Percentiles rank a stretch among this genome's conserved stretches.
These are phyloP conservation scores for Gymnocephalus cernua DNA, from an alignment of 2,113 vertebrate genomes.

Conservation along the genomic window DNA sequence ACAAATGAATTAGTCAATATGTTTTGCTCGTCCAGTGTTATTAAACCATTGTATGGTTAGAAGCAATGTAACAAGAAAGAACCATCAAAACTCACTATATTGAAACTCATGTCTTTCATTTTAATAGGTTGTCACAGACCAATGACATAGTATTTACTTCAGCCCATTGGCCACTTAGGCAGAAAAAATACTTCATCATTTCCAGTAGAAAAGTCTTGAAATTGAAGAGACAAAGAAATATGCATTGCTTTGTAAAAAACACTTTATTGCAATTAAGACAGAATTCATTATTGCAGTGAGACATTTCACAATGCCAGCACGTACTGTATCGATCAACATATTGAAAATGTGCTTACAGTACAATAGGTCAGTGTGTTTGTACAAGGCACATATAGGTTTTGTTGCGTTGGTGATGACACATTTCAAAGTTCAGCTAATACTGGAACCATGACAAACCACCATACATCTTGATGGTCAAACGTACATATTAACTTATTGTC, in stretches of 20 bases:
- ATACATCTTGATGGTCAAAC: constrained; percentile 6
- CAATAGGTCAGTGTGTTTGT: constrained; percentile 20
- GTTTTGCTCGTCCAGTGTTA: neutral
- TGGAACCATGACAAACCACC: constrained; percentile 8
- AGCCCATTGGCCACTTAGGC: neutral
- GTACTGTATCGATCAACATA: constrained; percentile 14
- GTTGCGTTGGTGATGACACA: neutral
- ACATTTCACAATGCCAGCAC: constrained; percentile 8
- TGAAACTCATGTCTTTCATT: constrained; percentile 22
- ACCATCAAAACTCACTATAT: neutral
- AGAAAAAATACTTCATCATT: constrained; percentile 2
- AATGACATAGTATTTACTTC: neutral
- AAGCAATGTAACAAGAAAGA: neutral
- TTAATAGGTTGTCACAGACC: neutral
- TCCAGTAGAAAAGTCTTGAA: constrained; percentile 20
- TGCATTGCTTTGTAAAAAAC: constrained; percentile 32
- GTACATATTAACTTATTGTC: constrained; percentile 16
- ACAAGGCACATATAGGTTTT: constrained; percentile 21
- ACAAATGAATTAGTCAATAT: neutral
- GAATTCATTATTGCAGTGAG: constrained; percentile 24
- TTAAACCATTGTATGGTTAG: neutral
- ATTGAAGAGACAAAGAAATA: neutral
- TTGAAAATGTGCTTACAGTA: constrained; percentile 20
- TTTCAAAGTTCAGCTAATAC: constrained; percentile 49
- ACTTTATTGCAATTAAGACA: constrained; percentile 32